Evolutionary conservation across 2,797 vertebrate genomes (phyloP).

Genomic region (Tenualosa thibaudeaui): DNA sequence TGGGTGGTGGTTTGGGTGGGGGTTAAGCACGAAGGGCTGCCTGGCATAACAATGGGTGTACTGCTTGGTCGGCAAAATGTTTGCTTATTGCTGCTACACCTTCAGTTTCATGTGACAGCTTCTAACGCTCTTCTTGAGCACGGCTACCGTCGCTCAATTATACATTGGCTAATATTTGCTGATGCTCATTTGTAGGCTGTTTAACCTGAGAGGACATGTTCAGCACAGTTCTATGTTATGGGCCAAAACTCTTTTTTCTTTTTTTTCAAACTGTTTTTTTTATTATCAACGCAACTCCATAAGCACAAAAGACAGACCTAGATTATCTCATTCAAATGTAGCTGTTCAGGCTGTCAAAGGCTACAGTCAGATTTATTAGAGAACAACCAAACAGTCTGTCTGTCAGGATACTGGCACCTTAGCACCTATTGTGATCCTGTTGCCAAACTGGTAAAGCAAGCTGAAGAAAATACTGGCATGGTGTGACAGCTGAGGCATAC

Average conservation of each 20-base stretch:
- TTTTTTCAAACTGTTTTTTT: neutral
- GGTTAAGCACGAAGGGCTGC: neutral
- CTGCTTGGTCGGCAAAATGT: constrained; percentile 23
- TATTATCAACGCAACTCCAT: neutral
- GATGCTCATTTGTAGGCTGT: neutral
- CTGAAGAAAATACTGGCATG: neutral
- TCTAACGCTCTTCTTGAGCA: neutral
- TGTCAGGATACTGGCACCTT: neutral
- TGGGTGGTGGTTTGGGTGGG: neutral
- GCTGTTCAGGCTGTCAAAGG: neutral
- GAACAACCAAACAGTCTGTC: neutral
- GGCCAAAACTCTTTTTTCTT: neutral
- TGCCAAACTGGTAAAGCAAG: neutral
- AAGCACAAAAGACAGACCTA: neutral
- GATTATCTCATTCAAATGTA: neutral
- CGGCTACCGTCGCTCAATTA: neutral
- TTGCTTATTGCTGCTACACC: neutral
- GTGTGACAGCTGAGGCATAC: neutral
- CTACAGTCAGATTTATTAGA: neutral
- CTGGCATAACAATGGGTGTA: constrained; percentile 31
- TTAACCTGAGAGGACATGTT: neutral
- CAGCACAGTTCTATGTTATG: neutral
- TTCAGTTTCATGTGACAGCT: constrained; percentile 6
- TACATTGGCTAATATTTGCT: neutral
- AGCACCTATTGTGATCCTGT: neutral